Percentiles rank a stretch among this genome's conserved stretches.
Conservation (phyloP, 2,113 vertebrate genomes). For the Hippocampus barbouri region DNA sequence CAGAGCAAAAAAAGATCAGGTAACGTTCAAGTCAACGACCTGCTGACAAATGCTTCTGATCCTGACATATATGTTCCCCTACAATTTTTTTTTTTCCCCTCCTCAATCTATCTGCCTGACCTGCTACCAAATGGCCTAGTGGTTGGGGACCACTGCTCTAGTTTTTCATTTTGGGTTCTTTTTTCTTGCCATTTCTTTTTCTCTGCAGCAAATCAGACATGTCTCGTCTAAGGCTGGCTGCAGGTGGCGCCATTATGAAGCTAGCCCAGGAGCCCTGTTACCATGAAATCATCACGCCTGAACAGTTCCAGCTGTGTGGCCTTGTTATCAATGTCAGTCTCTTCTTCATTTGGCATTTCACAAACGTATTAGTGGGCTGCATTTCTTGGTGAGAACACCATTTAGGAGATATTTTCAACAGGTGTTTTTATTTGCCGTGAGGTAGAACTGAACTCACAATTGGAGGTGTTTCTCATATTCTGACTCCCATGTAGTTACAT, state of each 20-base stretch:
- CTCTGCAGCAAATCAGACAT: constrained; percentile 93
- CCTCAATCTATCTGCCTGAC: no score
- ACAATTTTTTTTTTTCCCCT: no score
- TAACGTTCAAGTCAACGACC: constrained; percentile 32
- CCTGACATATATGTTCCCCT: no score
- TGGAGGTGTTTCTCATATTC: neutral
- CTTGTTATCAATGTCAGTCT: constrained; percentile 95
- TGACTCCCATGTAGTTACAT: neutral
- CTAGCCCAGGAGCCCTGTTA: constrained; percentile 98
- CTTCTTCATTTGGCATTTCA: neutral
- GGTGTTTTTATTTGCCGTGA: neutral
- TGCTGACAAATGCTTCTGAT: neutral
- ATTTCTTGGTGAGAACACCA: neutral
- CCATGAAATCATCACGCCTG: constrained; percentile 99
- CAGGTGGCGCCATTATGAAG: constrained; percentile 98
- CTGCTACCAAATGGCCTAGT: no score
- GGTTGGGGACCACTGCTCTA: neutral
- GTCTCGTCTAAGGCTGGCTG: constrained; percentile 95
- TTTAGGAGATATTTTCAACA: no score
- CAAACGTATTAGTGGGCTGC: neutral
- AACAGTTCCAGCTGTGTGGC: constrained; percentile 98
- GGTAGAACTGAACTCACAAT: neutral
- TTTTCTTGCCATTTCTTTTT: neutral
- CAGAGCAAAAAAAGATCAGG: constrained; percentile 98
- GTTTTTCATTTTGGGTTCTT: neutral